Conservation (phyloP, 1,140 invertebrate species). For the Drosophila orena region DNA sequence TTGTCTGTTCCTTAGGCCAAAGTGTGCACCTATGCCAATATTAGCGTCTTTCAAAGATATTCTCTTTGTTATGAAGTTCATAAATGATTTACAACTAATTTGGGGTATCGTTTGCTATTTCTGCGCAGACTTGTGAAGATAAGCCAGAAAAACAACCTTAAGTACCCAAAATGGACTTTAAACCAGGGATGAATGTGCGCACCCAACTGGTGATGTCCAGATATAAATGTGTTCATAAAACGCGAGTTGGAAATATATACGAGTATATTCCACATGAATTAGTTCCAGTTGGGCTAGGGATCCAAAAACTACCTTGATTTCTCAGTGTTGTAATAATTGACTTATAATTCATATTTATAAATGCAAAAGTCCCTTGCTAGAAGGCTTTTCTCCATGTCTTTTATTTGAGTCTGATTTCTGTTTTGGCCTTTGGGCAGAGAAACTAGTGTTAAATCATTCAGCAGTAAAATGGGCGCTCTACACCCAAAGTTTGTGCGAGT, state of each 20-base stretch:
- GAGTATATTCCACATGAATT: conserved; percentile 9
- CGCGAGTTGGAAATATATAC: background rate
- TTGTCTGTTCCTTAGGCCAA: conserved; percentile 13
- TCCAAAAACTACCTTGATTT: background rate
- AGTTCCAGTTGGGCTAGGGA: too few relatives aligned
- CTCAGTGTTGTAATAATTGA: background rate
- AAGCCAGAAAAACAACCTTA: conserved; percentile 4
- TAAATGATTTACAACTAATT: conserved; percentile 3
- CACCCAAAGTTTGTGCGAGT: background rate
- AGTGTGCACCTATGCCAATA: conserved; percentile 7
- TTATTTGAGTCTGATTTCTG: too few relatives aligned
- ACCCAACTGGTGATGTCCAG: background rate
- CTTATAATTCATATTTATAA: too few relatives aligned
- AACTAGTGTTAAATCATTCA: background rate
- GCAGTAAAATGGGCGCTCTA: background rate
- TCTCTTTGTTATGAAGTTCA: background rate
- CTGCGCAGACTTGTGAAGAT: conserved; percentile 6
- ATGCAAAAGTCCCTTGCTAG: too few relatives aligned
- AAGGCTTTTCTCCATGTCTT: too few relatives aligned
- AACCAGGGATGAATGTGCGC: conserved; percentile 18
- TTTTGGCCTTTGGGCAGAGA: too few relatives aligned
- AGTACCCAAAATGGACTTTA: conserved; percentile 31
- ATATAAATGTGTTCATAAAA: background rate
- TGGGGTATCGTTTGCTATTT: conserved; percentile 7
- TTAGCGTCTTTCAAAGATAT: background rate